phyloP scores from a whole-genome alignment of 2,888 invertebrate genomes.

The Pseudococcus jackbeardsleyi region DNA sequence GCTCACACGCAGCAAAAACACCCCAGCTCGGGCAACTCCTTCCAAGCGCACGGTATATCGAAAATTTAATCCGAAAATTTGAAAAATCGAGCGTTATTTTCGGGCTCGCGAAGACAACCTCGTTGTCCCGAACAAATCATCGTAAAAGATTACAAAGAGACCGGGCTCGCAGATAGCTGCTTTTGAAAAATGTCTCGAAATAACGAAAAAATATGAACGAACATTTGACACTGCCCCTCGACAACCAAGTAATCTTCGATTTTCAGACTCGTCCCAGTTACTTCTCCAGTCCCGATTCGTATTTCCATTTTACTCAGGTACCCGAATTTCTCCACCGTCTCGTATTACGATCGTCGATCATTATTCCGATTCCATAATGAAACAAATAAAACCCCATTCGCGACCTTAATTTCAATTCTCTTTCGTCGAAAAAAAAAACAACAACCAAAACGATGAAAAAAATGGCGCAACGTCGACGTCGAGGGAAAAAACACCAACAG shows the following conservation, averaged over 20 bases:
- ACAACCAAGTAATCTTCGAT: slow-evolving; percentile 13
- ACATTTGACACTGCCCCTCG: not conserved
- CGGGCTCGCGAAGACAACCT: not conserved
- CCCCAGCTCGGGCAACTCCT: not conserved
- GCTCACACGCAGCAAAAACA: not conserved
- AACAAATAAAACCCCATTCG: too few species aligned
- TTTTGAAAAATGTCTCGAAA: slow-evolving; percentile 15
- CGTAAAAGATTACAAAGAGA: slow-evolving; percentile 13
- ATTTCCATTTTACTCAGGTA: too few species aligned
- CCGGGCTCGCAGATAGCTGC: not conserved
- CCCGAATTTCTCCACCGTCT: too few species aligned
- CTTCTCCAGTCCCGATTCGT: too few species aligned
- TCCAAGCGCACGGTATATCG: not conserved
- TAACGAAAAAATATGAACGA: slow-evolving; percentile 7
- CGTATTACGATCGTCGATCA: too few species aligned
- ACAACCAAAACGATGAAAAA: too few species aligned
- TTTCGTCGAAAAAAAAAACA: not conserved
- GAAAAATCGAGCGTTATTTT: slow-evolving; percentile 13
- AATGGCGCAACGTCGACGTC: too few species aligned
- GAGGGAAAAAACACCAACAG: not conserved
- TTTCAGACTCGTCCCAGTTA: not conserved
- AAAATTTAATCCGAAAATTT: slow-evolving; percentile 14
- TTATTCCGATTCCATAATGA: too few species aligned
- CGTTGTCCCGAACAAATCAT: slow-evolving; percentile 28
- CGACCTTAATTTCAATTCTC: too few species aligned